Evolutionary conservation across 2,113 vertebrate genomes (phyloP), one percentile per base, ranked within the genome.

Genomic region (Rhodinocichla rosea): DNA sequence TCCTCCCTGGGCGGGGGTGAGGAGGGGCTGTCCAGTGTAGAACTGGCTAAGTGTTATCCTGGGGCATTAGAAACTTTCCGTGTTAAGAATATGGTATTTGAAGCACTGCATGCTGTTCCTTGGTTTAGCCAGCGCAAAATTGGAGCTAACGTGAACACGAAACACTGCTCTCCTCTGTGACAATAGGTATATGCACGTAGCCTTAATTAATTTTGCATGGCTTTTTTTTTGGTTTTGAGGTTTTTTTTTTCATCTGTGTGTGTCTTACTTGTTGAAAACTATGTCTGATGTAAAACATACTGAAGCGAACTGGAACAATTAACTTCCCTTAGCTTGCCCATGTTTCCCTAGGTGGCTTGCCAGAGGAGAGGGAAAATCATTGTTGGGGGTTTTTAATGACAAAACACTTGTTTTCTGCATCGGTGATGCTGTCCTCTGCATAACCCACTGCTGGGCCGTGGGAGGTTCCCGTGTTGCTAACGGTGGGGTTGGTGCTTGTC

Each of bases 101-200:
- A 22, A 62, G 20, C 26, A 19, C 11, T 32, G 27, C 8, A 0
- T 1, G 8, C 3, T 35, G 0, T 50, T 53, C 57, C 19, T 42
- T 59, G 33, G 17, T 39, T 35, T 15, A 86, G 53, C 23, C 21
- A 10, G 15, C 0, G 10, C 21, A 22, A 26, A 68, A 21, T 21
- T 3, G 0, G 42, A 8, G 30, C 40, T 50, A 32, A 21, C 1
- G 1, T 42, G 33, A 28, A 3, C 5, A 1, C 4, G 7, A 40
- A 81, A 27, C 11, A 1, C 10, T 8, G 11, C 7, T 49, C 12
- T 28, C 3, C 1, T 18, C 13, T n/a, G 13, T 67, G n/a, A 32
- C 26, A 67, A 12, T 23, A 35, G 15, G 8, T 27, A 16, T 30
- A 21, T 0, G 0, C 17, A 19, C 7, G 0, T 13, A 14, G 15